Evolutionary conservation across 2,797 vertebrate species (phyloP).

Genomic region (Anisognathus igniventris): DNA sequence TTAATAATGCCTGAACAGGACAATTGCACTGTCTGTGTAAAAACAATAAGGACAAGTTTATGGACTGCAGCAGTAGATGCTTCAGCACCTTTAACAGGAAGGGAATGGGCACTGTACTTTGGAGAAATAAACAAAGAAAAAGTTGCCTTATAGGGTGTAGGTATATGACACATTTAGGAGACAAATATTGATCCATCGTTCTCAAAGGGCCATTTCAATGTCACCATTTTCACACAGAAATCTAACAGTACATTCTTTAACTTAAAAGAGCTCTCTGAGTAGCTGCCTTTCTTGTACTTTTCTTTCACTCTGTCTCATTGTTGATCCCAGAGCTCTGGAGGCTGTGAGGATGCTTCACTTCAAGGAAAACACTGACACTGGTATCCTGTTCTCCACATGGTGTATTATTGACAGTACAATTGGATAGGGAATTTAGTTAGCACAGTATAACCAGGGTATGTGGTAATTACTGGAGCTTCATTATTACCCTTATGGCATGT

Average conservation of each 20-base stretch:
- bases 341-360: background rate
- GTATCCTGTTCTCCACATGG: background rate
- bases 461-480: background rate
- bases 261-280: background rate
- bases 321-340: conserved; percentile 12
- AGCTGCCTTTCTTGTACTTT: background rate
- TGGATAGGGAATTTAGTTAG: background rate
- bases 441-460: background rate
- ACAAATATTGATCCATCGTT: background rate
- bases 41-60: background rate
- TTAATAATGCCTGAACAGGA: background rate
- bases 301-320: background rate
- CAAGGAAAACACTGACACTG: background rate
- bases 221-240: background rate
- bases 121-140: background rate
- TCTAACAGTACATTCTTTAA: background rate
- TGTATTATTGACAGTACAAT: background rate
- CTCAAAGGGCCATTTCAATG: background rate
- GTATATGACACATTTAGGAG: background rate
- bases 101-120: background rate
- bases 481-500: background rate
- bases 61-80: background rate
- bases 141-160: background rate
- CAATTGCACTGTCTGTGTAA: background rate
- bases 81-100: background rate